phyloP scores from a whole-genome alignment of 2,888 invertebrate species.

The Drosophila borborema region DNA sequence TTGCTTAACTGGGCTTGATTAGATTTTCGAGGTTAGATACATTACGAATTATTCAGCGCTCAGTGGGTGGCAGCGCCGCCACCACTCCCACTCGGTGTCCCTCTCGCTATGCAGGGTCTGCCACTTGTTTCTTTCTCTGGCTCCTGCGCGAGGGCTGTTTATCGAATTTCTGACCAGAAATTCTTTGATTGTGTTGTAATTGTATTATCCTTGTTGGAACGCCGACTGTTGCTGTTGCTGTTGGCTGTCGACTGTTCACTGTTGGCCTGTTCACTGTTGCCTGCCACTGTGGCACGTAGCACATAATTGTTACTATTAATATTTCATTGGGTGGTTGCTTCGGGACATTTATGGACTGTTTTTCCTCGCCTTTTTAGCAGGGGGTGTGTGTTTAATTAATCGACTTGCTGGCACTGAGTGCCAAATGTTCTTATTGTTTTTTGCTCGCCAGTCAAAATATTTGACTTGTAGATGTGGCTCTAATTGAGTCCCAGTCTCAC shows the following conservation, averaged over 20 bases:
- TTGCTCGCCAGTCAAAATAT: constrained; percentile 70
- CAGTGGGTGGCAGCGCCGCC: constrained; percentile 31
- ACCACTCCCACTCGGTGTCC: neutral
- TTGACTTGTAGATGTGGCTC: constrained; percentile 79
- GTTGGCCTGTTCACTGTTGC: neutral
- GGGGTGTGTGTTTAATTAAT: constrained; percentile 71
- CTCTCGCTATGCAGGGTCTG: neutral
- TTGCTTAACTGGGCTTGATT: constrained; percentile 82
- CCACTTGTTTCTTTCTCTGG: constrained; percentile 49
- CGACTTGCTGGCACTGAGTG: constrained; percentile 60
- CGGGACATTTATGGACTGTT: constrained; percentile 69
- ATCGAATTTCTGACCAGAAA: constrained; percentile 65
- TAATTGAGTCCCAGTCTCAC: constrained; percentile 65
- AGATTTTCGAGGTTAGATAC: constrained; percentile 82
- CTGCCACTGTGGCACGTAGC: constrained; percentile 69
- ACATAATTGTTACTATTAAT: constrained; percentile 80
- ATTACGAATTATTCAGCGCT: constrained; percentile 79
- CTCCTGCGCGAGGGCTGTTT: constrained; percentile 62
- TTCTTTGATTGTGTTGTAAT: constrained; percentile 79
- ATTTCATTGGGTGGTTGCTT: constrained; percentile 78
- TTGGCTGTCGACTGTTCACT: neutral
- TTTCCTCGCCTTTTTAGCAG: constrained; percentile 27
- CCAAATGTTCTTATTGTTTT: constrained; percentile 75
- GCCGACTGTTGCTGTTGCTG: constrained; percentile 26
- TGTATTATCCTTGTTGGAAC: constrained; percentile 67